Evolutionary conservation across 2,797 vertebrate genomes (phyloP), one percentile per base, ranked within the genome.

Genomic region (Sebastes dallii): DNA sequence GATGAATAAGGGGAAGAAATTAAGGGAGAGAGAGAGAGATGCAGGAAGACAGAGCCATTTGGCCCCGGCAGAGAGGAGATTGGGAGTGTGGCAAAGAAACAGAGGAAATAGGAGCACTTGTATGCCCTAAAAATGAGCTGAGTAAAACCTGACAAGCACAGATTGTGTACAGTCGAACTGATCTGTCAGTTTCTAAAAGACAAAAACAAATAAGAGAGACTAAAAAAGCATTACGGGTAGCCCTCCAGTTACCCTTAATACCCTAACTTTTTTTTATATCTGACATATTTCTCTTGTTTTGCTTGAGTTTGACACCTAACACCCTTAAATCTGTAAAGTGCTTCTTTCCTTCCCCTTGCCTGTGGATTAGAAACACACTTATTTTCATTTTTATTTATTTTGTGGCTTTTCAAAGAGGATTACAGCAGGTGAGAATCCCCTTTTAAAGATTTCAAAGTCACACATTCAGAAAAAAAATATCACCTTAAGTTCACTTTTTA

Each of bases 1-100:
- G 68, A 83, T 76, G 72, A 54, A 86, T 42, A 62, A 74, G 24
- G 78, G 59, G 71, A 76, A 74, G 81, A 86, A 88, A 84, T 73
- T 76, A 75, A 76, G 52, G 56, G 70, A 39, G 46, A 20, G 61
- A n/a, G 61, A n/a, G 61, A n/a, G 61, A 75, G 66, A 82, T 56
- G 61, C 54, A 71, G 54, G 65, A 60, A 80, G 80, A 77, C 65
- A 25, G 84, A 89, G 82, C 62, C 73, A 81, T 81, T 77, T 84
- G 75, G 58, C 69, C 73, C 69, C 62, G 82, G 85, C 60, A 83
- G 81, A 82, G 77, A 79, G 78, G 75, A 86, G 77, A 85, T 55
- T 71, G 67, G 54, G 60, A 81, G 75, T 64, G 72, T 62, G 75
- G 61, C 72, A 83, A 62, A 79, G 71, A 76, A 77, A 82, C 55